These are phyloP conservation scores for Phylloscopus collybita DNA, from an alignment of 2,797 vertebrate species.

Conservation along the genomic window DNA sequence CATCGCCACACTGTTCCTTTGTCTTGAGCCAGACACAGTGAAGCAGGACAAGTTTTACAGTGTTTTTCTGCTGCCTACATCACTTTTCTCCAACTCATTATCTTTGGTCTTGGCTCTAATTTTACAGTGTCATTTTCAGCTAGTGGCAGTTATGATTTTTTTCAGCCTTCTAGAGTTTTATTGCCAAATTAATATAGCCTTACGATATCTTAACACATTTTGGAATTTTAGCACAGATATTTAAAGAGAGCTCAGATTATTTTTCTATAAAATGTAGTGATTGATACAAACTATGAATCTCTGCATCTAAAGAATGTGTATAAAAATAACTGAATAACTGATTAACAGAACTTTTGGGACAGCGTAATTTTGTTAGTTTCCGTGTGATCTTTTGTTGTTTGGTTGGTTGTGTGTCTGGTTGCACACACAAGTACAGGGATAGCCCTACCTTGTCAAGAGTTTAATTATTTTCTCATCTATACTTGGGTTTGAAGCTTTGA, in stretches of 20 bases:
- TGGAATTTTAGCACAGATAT: not conserved
- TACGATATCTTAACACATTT: not conserved
- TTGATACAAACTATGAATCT: not conserved
- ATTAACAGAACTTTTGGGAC: not conserved
- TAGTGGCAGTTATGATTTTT: not conserved
- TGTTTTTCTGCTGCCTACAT: not conserved
- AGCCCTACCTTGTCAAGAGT: slow-evolving; percentile 43
- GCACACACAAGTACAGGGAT: not conserved
- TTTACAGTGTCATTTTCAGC: not conserved
- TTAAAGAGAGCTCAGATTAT: not conserved
- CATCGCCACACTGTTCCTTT: not conserved
- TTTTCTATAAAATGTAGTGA: not conserved
- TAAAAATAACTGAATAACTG: not conserved
- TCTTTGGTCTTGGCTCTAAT: not conserved
- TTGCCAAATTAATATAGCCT: slow-evolving; percentile 21
- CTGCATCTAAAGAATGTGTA: not conserved
- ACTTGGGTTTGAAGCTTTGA: slow-evolving; percentile 69
- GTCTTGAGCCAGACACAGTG: not conserved
- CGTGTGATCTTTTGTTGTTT: not conserved
- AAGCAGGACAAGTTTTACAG: not conserved
- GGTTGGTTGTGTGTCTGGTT: not conserved
- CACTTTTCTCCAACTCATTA: not conserved
- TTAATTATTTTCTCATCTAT: slow-evolving; percentile 76
- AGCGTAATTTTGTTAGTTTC: not conserved
- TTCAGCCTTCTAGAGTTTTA: not conserved